Evolutionary conservation across 2,113 vertebrate species (phyloP).

Genomic region (Galeopterus variegatus): DNA sequence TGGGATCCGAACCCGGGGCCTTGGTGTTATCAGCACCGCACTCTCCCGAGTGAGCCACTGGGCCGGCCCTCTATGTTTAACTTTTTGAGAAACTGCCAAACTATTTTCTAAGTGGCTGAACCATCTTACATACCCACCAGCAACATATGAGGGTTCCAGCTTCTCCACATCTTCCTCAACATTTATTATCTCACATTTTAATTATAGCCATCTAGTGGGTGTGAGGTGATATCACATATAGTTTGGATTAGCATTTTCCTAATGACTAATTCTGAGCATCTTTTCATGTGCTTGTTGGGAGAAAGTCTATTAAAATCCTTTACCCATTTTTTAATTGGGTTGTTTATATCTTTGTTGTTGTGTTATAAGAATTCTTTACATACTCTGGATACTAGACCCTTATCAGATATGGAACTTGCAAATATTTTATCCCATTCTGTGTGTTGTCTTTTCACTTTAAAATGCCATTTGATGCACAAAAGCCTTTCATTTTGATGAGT

Average conservation of each 20-base stretch:
- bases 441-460: slow-evolving; percentile 4
- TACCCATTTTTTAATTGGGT: neutral
- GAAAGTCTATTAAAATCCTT: neutral
- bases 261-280: neutral
- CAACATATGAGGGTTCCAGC: neutral
- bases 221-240: neutral
- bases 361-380: neutral
- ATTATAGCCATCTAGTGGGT: neutral
- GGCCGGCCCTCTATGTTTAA: neutral
- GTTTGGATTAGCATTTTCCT: neutral
- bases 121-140: neutral
- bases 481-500: neutral
- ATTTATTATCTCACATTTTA: neutral
- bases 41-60: too few species aligned
- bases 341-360: neutral
- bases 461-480: neutral
- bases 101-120: neutral
- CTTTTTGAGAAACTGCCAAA: neutral
- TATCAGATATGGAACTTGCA: neutral
- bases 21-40: too few species aligned
- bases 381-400: neutral
- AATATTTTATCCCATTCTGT: neutral
- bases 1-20: too few species aligned
- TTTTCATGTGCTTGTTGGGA: neutral
- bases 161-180: neutral